Evolutionary conservation across 2,797 vertebrate genomes (phyloP).

Genomic region (Scyliorhinus canicula): DNA sequence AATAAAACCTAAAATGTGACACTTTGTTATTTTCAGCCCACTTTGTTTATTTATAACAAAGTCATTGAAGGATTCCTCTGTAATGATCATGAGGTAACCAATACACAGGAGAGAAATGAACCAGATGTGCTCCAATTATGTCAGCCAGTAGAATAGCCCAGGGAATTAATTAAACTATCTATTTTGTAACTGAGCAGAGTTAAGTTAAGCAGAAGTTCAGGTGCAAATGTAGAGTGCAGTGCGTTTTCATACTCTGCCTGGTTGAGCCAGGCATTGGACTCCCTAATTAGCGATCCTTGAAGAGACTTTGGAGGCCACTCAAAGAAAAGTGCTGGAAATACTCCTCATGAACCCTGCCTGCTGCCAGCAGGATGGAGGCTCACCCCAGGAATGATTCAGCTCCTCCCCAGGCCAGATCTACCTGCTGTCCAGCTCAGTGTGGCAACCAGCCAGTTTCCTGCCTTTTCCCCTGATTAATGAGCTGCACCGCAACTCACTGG

Average conservation of each 20-base stretch:
- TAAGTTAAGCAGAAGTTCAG: neutral
- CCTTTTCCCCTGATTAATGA: neutral
- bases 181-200: neutral
- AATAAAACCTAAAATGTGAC: neutral
- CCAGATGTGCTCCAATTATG: neutral
- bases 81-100: neutral
- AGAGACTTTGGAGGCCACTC: neutral
- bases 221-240: neutral
- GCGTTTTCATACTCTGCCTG: neutral
- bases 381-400: neutral
- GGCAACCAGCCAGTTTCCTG: neutral
- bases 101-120: neutral
- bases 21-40: neutral
- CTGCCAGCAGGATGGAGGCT: neutral
- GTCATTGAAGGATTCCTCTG: neutral
- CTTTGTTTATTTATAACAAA: neutral
- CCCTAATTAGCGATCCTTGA: neutral
- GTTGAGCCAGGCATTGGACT: neutral
- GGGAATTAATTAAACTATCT: neutral
- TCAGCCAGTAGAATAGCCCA: neutral
- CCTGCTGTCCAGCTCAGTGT: neutral
- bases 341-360: neutral
- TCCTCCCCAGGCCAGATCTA: neutral
- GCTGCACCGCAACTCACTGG: neutral
- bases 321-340: neutral